Base-by-base conservation (phyloP, 2,113 vertebrate species). In the Zingel zingel region DNA sequence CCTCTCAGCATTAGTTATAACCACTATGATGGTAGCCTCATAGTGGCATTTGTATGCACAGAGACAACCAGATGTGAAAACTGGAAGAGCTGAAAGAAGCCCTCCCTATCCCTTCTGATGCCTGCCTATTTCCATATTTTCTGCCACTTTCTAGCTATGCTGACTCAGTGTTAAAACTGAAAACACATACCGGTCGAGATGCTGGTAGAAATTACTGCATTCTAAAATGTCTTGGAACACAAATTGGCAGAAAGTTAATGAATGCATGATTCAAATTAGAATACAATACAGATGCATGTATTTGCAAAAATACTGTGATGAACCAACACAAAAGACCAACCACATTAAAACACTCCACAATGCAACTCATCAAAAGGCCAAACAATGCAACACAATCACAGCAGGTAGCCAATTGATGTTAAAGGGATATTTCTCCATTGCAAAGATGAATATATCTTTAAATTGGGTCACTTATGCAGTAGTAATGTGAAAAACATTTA, bases 11-110 rank as follows among this genome's bases (percentile, higher is more conserved):
- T 43, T 43, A 43, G 50, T 79, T 80, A 83, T 51, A 66, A 33
- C 30, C 45, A 51, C 33, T 70, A 65, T 0, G 74, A 88, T 69
- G 62, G 64, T 63, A 56, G 81, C 72, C 15, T 81, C 30, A 75
- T 63, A 10, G 64, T 78, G 82, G 51, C 82, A 70, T 58, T 81
- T 88, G 91, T 87, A 77, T 69, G 69, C 59, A 75, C 2, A 19
- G 23, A 64, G n/a, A 62, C 43, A 70, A 77, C 58, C 90, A 94
- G 88, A 91, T 94, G 88, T 86, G 77, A 77, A 78, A 83, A 33
- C 54, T 88, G 83, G 74, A 79, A 69, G 65, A 79, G 68, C 21
- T 54, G 12, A 56, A 45, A 84, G 56, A 71, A 61, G 5, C 36
- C 11, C 9, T 68, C 13, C 16, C 50, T 59, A 58, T 61, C 58